Evolutionary conservation across 2,113 vertebrate genomes (phyloP), one percentile per base, ranked within the genome.

Genomic region (Strigops habroptila): DNA sequence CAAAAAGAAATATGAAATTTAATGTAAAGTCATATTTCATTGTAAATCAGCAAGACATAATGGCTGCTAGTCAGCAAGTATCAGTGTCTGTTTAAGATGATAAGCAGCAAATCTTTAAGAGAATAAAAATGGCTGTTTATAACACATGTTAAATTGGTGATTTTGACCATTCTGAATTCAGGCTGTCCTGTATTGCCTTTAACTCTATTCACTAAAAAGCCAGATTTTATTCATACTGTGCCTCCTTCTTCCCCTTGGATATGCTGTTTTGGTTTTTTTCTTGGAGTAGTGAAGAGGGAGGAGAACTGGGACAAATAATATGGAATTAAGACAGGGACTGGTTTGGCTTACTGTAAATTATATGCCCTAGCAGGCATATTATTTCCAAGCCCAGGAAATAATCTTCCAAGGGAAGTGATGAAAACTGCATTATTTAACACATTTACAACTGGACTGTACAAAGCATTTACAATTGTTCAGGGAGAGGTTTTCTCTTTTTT

Each of bases 361-460:
- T 86, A 46, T 82, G 59, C 51, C 75, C 71, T 81, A 68, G 80
- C 69, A 90, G 23, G 77, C 75, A 95, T 82, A 55, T 75, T 86
- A 94, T 59, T 59, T 59, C 78, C 30, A 80, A 83, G 69, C 28
- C 51, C 30, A 71, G 60, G 55, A 82, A 94, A 93, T 86, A 90
- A 74, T 74, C 68, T 90, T 95, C 55, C 52, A 55, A 91, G 44
- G 33, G 44, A 88, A 88, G 28, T 86, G 68, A 64, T 80, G 90
- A 95, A 94, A 95, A 59, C 43, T 63, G 16, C 68, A 28, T 86
- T 90, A 67, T 91, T 94, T 83, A 87, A 52, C 76, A 67, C 65
- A 92, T 91, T 95, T 93, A 88, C 49, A 88, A 88, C 85, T 83
- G 64, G 82, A 78, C 39, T 75, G 85, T 95, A 83, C 37, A 62